A percentile compares a stretch with the other conserved stretches of the same genome.
These are phyloP conservation scores for Pseudorectes ferrugineus DNA, from an alignment of 2,113 vertebrate genomes.

Conservation along the genomic window DNA sequence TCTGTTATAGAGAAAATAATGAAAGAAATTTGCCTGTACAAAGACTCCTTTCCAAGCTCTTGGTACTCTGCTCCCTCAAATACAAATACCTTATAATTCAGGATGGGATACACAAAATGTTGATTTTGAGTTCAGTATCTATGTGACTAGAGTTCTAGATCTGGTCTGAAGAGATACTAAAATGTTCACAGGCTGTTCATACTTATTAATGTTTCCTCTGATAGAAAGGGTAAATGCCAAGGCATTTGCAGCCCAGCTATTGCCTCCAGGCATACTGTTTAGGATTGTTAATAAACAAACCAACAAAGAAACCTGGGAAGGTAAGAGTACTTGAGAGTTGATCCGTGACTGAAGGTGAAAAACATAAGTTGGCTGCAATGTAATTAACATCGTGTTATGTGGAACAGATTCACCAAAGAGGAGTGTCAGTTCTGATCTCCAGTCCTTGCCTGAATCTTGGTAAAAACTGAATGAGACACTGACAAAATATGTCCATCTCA, in stretches of 20 bases:
- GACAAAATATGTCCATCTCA: not conserved
- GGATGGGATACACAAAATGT: not conserved
- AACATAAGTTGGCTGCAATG: not conserved
- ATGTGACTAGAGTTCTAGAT: not conserved
- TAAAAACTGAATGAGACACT: not conserved
- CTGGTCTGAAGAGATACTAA: not conserved
- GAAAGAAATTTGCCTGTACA: not conserved
- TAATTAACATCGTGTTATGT: not conserved
- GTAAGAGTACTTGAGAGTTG: not conserved
- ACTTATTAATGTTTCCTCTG: not conserved
- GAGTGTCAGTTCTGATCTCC: not conserved
- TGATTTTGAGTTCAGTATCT: not conserved
- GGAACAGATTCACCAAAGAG: not conserved
- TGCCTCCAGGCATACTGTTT: not conserved
- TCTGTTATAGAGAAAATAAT: not conserved
- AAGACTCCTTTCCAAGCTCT: not conserved
- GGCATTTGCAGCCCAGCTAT: not conserved
- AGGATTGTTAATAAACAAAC: not conserved
- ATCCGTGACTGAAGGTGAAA: not conserved
- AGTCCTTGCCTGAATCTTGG: not conserved
- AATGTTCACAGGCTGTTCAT: not conserved
- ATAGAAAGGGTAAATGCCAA: not conserved
- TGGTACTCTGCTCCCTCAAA: not conserved
- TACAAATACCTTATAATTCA: not conserved
- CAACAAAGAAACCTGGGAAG: not conserved